Base-by-base conservation (phyloP, 2,113 vertebrate species). In the Stigmatopora argus region DNA sequence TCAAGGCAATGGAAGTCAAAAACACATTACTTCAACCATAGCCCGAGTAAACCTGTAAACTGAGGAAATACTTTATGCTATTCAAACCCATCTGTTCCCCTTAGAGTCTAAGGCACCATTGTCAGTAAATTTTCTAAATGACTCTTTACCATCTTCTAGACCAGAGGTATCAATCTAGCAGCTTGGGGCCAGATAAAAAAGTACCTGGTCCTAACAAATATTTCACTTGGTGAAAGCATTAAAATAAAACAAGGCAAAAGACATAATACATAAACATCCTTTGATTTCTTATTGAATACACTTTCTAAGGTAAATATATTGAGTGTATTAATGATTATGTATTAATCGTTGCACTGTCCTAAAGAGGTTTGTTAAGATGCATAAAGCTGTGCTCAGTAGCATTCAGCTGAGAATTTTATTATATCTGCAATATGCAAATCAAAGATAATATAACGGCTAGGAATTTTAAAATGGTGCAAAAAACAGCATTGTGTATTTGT, bases 1-100 rank as follows among this genome's bases (percentile, higher is more conserved):
- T 78, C 70, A 77, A 88, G 86, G 86, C 86, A 87, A 83, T 83
- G 73, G 78, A 80, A 86, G 79, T 85, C 78, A 84, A 83, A 86
- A 88, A 83, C 66, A 74, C 83, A 88, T 85, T 84, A 83, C 73
- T 41, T 78, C 53, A 71, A 82, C 74, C 62, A 52, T 67, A 80
- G 68, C 73, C 65, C 57, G 80, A 76, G 83, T 80, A 81, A 86
- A 86, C 70, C 71, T 81, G 69, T 69, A 74, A 78, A 71, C 69
- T 15, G 66, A 72, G 83, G 74, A 80, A 75, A 79, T 72, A 72
- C 70, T 64, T 73, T 57, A 5, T 23, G 17, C 58, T 56, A 66
- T 75, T 83, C 64, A 63, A 67, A 75, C 47, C 62, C 47, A 49
- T 58, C 65, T 38, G 45, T 65, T 78, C 70, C 75, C 69, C 62